phyloP scores from a whole-genome alignment of 2,888 invertebrate species.

The Mythimna albipuncta region DNA sequence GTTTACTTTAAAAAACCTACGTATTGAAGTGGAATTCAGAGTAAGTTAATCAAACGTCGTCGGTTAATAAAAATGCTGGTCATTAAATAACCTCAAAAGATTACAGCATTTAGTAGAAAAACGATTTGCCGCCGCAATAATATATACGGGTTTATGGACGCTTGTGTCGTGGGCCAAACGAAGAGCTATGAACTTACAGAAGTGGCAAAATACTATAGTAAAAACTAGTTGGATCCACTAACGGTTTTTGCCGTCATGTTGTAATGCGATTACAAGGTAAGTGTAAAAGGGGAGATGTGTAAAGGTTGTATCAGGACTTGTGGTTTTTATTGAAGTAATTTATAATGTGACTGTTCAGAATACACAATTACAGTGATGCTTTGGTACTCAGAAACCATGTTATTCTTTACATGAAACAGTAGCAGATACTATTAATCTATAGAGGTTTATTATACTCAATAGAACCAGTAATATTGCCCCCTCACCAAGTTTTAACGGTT shows the following conservation, averaged over 20 bases:
- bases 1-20: conserved; percentile 48
- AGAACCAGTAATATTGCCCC: neutral
- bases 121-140: conserved; percentile 71
- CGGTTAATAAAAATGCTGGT: conserved; percentile 69
- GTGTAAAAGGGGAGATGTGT: conserved; percentile 55
- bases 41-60: conserved; percentile 65
- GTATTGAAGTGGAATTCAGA: conserved; percentile 51
- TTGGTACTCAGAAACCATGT: neutral
- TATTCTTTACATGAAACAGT: neutral
- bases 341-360: conserved; percentile 29
- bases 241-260: conserved; percentile 59
- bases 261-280: conserved; percentile 54
- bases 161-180: conserved; percentile 66
- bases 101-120: conserved; percentile 72
- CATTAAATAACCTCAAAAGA: conserved; percentile 73
- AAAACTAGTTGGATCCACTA: conserved; percentile 50
- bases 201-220: conserved; percentile 53
- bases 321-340: conserved; percentile 44
- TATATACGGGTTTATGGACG: conserved; percentile 71
- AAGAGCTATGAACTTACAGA: conserved; percentile 61
- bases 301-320: conserved; percentile 19
- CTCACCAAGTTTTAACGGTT: neutral
- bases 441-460: neutral
- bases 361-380: conserved; percentile 14
- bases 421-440: neutral